Conservation (phyloP, 2,888 invertebrate species). For the Oegoconia quadripuncta region DNA sequence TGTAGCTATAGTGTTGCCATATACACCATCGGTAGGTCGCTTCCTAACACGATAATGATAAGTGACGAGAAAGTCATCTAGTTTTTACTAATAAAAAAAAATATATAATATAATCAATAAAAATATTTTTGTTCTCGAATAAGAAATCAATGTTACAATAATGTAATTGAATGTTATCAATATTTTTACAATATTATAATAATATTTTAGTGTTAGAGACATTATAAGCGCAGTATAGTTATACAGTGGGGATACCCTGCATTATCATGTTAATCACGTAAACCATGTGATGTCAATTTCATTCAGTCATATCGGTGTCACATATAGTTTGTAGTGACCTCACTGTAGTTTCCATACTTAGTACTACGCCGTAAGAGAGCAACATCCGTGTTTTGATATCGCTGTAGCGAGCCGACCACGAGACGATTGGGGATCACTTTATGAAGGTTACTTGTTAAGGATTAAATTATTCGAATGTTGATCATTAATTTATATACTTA, state of each 20-base stretch:
- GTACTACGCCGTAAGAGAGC: conserved; percentile 36
- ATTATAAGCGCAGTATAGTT: conserved; percentile 22
- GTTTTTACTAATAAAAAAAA: conserved; percentile 67
- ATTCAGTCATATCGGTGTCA: no score
- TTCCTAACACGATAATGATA: conserved; percentile 60
- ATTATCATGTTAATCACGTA: no score
- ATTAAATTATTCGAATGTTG: conserved; percentile 74
- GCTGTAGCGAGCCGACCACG: conserved; percentile 48
- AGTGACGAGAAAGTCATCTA: conserved; percentile 55
- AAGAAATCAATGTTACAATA: conserved; percentile 60
- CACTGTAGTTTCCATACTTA: not conserved
- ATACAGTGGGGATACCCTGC: conserved; percentile 4
- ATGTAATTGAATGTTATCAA: conserved; percentile 68
- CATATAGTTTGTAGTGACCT: not conserved
- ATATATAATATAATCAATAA: conserved; percentile 43
- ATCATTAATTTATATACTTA: conserved; percentile 59
- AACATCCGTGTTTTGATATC: conserved; percentile 57
- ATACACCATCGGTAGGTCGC: conserved; percentile 47
- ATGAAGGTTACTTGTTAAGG: conserved; percentile 68
- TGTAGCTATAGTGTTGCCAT: conserved; percentile 53
- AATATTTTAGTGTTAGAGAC: conserved; percentile 53
- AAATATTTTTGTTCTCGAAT: conserved; percentile 73
- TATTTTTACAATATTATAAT: conserved; percentile 56
- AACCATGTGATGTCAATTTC: no score
- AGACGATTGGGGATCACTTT: conserved; percentile 68